Conservation (phyloP, 2,113 vertebrate genomes). For the Herpailurus yagouaroundi region DNA sequence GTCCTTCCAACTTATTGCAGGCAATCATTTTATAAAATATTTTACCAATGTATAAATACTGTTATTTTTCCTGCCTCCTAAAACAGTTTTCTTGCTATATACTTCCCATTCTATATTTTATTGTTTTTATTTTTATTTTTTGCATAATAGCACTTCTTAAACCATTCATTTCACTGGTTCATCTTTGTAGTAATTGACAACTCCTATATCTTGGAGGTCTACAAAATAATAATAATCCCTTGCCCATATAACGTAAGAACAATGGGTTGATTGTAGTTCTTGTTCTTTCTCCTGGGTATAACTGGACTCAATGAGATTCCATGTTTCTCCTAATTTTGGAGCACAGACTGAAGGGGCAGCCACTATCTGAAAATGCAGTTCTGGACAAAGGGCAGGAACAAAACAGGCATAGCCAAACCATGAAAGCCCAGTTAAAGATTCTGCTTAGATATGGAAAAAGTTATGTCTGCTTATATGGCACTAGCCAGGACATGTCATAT, state of each 20-base stretch:
- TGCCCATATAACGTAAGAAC: not conserved
- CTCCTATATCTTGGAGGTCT: not conserved
- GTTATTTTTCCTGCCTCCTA: not conserved
- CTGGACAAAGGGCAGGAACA: not conserved
- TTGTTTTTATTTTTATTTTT: not conserved
- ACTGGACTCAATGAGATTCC: not conserved
- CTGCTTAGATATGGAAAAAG: not conserved
- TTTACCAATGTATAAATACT: not conserved
- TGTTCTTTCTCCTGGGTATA: not conserved
- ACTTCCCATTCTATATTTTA: not conserved
- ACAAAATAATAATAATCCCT: not conserved
- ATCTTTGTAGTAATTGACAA: not conserved
- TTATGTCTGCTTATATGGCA: not conserved
- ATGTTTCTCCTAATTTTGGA: not conserved
- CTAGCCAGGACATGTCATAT: not conserved
- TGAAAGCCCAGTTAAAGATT: not conserved
- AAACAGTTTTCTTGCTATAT: not conserved
- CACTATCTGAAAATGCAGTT: not conserved
- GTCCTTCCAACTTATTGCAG: not conserved
- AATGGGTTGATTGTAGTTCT: not conserved
- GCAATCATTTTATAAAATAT: not conserved
- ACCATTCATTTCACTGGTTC: not conserved
- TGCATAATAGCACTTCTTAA: not conserved
- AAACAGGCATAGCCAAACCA: not conserved
- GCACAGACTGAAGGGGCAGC: not conserved